A percentile compares a stretch with the other conserved stretches of the same genome.
These are phyloP conservation scores for Parnassius orleans DNA, from an alignment of 2,888 invertebrate species.

Conservation along the genomic window DNA sequence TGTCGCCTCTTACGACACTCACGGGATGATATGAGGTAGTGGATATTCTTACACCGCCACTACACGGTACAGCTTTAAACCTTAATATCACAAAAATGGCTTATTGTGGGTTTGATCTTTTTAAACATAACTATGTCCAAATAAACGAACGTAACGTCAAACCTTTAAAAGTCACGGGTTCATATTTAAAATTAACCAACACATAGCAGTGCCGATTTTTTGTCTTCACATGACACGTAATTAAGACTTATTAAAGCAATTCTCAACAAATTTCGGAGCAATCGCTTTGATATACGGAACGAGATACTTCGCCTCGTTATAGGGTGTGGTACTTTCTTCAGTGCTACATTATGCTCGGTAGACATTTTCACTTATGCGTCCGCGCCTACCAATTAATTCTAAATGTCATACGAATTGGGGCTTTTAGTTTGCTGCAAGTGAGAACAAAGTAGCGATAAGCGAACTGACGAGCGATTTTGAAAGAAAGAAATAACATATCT, in stretches of 20 bases:
- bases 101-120: too few species aligned
- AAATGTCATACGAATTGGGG: conserved; percentile 69
- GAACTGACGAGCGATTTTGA: conserved; percentile 26
- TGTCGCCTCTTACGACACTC: too few species aligned
- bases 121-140: too few species aligned
- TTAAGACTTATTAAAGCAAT: conserved; percentile 18
- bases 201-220: too few species aligned
- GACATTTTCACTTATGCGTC: conserved; percentile 58
- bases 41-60: too few species aligned
- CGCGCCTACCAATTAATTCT: conserved; percentile 69
- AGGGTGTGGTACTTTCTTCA: conserved; percentile 53
- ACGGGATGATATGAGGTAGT: too few species aligned
- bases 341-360: conserved; percentile 46
- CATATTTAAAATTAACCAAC: background rate
- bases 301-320: conserved; percentile 30
- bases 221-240: background rate
- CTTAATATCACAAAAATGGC: too few species aligned
- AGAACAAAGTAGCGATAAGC: conserved; percentile 30
- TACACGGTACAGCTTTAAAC: too few species aligned
- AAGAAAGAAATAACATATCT: too few species aligned
- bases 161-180: too few species aligned
- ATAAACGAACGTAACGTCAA: background rate
- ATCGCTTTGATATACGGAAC: conserved; percentile 7
- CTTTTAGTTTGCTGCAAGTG: conserved; percentile 39
- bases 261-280: conserved; percentile 3